Base-by-base conservation (phyloP, 1,140 invertebrate species). In the Cherax quadricarinatus region DNA sequence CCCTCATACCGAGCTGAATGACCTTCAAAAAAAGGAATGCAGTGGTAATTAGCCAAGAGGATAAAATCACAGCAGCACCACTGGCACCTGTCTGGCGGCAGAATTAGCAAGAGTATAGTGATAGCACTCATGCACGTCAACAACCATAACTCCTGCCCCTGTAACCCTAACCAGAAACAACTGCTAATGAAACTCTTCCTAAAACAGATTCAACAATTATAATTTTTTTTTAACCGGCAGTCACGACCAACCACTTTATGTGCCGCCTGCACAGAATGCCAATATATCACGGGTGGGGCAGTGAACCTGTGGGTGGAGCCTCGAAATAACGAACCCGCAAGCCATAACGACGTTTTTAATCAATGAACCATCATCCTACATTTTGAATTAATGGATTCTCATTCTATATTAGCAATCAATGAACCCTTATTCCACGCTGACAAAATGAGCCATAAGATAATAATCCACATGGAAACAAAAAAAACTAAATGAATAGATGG, bases 211-310 rank as follows among this genome's bases (percentile, higher is more conserved):
- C n/a, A 30, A 75, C n/a, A 75, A 75, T 75, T 75, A 75, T 24
- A 14, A 24, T 18, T 21, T 6, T 30, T 75, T 75, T 75, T 9
- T 24, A 24, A 21, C 21, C 12, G 7, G 24, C 70, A 75, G 70
- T 75, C 70, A 75, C 70, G 70, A 75, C 70, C 18, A 5, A 75
- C 70, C 70, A 75, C 5, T 75, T 75, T 75, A 75, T 75, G 70
- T 12, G 5, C n/a, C 70, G 70, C n/a, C 18, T 7, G 21, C 70
- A 75, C 70, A 24, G 7, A 24, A 24, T 12, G n/a, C 5, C 18
- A 24, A 6, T 30, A 75, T 21, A 30, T 75, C n/a, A 75, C n/a
- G 70, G 70, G n/a, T 5, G 24, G 24, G n/a, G 24, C 21, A 5
- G 21, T 30, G n/a, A 75, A 24, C 24, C n/a, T 1, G n/a, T 30